Evolutionary conservation across 2,113 vertebrate species (phyloP).

Genomic region (Heterochromis multidens): DNA sequence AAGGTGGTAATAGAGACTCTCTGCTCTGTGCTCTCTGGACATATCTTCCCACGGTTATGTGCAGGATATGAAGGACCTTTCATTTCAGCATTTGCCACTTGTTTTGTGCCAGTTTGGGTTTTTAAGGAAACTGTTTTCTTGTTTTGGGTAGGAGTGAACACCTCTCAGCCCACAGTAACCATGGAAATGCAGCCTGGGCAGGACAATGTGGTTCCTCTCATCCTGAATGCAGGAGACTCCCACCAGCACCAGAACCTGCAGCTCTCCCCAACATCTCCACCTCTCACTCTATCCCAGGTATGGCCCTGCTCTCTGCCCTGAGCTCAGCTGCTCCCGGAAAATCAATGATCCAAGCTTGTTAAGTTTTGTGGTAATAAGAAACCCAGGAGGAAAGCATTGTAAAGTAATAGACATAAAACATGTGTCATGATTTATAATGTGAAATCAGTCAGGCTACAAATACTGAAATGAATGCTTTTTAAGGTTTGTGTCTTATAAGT

Average conservation of each 20-base stretch:
- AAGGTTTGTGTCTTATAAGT: not conserved
- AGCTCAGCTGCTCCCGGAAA: not conserved
- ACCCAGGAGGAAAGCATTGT: not conserved
- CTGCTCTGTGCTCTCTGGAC: not conserved
- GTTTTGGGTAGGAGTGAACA: conserved; percentile 77
- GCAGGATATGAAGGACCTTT: not conserved
- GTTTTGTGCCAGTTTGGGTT: conserved; percentile 1
- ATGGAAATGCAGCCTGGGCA: conserved; percentile 79
- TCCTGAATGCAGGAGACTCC: conserved; percentile 78
- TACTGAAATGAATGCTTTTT: not conserved
- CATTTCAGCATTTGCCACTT: not conserved
- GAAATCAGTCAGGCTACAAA: not conserved
- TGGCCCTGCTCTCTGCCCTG: not conserved
- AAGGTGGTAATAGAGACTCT: conserved; percentile 30
- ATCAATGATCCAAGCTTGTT: not conserved
- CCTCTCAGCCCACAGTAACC: conserved; percentile 72
- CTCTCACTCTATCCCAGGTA: conserved; percentile 88
- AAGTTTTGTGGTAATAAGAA: not conserved
- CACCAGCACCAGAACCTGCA: conserved; percentile 80
- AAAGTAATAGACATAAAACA: not conserved
- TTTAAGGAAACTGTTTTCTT: conserved; percentile 30
- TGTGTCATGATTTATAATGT: not conserved
- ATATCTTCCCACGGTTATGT: not conserved
- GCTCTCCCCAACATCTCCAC: conserved; percentile 83
- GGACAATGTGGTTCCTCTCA: conserved; percentile 77